Conservation (phyloP, 2,797 vertebrate genomes). For the Oceanodroma leucorhoa region DNA sequence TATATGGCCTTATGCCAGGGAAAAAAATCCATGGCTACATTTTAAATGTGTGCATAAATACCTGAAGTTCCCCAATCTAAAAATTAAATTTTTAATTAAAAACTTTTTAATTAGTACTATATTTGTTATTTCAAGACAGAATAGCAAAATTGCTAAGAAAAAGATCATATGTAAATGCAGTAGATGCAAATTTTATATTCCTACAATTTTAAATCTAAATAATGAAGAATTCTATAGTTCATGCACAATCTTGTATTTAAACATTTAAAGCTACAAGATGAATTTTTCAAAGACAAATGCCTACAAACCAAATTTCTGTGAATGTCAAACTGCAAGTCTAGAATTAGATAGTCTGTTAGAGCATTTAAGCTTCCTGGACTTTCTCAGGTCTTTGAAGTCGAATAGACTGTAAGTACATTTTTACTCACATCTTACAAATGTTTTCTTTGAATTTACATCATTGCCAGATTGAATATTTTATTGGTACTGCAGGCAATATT, state of each 20-base stretch:
- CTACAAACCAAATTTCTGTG: neutral
- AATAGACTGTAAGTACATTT: neutral
- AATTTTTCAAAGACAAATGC: neutral
- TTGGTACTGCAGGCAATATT: neutral
- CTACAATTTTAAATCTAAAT: neutral
- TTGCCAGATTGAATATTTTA: neutral
- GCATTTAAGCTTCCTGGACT: neutral
- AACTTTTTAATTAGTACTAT: accelerated
- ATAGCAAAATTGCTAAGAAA: neutral
- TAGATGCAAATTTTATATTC: neutral
- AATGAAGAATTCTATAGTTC: neutral
- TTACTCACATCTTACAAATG: neutral
- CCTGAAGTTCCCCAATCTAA: neutral
- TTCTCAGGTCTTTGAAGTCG: neutral
- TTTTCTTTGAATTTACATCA: neutral
- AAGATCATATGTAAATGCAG: neutral
- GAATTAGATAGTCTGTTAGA: neutral
- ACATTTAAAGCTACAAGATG: neutral
- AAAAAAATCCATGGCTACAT: neutral
- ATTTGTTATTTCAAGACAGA: neutral
- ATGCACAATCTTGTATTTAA: neutral
- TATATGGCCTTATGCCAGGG: neutral
- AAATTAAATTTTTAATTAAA: neutral
- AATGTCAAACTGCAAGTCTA: neutral
- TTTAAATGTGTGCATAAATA: neutral